Conservation (phyloP, 2,888 invertebrate species). For the Physocephala rufipes region DNA sequence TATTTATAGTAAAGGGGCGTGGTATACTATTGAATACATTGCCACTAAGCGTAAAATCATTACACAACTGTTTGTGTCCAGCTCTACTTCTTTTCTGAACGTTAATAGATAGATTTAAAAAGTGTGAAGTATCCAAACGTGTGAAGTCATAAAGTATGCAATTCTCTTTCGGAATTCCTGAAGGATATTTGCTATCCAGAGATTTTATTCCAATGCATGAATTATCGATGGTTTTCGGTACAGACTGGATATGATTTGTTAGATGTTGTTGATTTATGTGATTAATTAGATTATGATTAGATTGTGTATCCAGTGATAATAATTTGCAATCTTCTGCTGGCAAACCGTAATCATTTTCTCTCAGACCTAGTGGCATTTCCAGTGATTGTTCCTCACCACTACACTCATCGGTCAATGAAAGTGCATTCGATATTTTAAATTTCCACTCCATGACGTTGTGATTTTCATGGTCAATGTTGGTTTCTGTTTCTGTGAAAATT, state of each 20-base stretch:
- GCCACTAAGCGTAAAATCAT: conserved; percentile 1
- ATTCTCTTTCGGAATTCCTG: conserved; percentile 25
- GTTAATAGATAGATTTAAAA: conserved; percentile 32
- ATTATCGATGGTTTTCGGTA: conserved; percentile 15
- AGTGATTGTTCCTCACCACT: neutral
- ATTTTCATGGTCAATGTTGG: conserved; percentile 13
- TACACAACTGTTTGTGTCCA: conserved; percentile 4
- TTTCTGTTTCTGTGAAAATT: neutral
- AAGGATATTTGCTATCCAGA: neutral
- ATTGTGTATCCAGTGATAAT: conserved; percentile 57
- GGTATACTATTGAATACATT: conserved; percentile 47
- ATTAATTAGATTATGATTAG: conserved; percentile 54
- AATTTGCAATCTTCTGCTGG: conserved; percentile 45
- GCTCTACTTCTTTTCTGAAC: neutral
- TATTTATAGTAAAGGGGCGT: conserved; percentile 57
- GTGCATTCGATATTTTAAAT: conserved; percentile 3
- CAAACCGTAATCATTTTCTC: conserved; percentile 40
- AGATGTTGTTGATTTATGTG: conserved; percentile 57
- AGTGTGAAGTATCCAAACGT: conserved; percentile 54
- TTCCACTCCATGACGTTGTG: conserved; percentile 11
- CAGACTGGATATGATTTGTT: conserved; percentile 47
- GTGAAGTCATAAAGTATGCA: conserved; percentile 50
- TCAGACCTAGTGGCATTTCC: neutral
- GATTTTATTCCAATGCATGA: neutral
- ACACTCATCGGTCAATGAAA: conserved; percentile 27